Percentiles rank a stretch among this genome's conserved stretches.
Conservation (phyloP, 2,797 vertebrate genomes). For the Sandelia bainsii region DNA sequence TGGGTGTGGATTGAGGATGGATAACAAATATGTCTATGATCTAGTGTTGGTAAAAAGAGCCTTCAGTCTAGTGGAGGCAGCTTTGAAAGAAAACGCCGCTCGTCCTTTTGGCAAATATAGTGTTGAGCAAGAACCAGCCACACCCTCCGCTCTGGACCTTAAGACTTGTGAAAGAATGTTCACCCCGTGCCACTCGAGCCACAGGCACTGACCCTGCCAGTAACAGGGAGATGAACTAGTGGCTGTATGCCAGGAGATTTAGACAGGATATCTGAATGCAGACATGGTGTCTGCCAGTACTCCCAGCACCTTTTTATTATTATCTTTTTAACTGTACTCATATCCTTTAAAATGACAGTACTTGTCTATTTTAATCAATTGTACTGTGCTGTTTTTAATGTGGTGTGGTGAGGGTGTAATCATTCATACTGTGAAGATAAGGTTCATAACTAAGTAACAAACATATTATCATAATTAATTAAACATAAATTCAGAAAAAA, state of each 20-base stretch:
- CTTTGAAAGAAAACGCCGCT: slow-evolving; percentile 58
- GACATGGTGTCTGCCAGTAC: slow-evolving; percentile 56
- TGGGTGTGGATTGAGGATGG: slow-evolving; percentile 57
- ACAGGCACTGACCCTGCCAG: slow-evolving; percentile 65
- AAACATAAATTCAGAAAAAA: background rate
- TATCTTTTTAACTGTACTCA: slow-evolving; percentile 12
- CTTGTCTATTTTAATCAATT: slow-evolving; percentile 6
- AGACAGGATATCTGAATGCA: slow-evolving; percentile 62
- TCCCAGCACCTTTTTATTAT: slow-evolving; percentile 17
- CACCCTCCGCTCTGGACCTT: slow-evolving; percentile 61
- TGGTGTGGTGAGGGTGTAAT: background rate
- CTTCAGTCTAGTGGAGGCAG: slow-evolving; percentile 42
- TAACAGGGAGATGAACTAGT: slow-evolving; percentile 62
- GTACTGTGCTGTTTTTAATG: slow-evolving; percentile 1
- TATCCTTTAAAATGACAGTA: slow-evolving; percentile 17
- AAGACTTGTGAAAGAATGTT: slow-evolving; percentile 77
- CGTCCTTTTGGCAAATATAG: slow-evolving; percentile 77
- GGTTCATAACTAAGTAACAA: no score
- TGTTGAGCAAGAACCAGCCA: slow-evolving; percentile 65
- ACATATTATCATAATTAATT: background rate
- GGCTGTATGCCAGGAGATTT: slow-evolving; percentile 63
- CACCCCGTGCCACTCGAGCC: slow-evolving; percentile 61
- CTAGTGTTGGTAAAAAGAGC: slow-evolving; percentile 43
- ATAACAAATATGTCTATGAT: slow-evolving; percentile 62
- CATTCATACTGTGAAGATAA: no score